Percentiles rank a stretch among this genome's conserved stretches.
phyloP scores from a whole-genome alignment of 2,888 invertebrate genomes.

The Drosophila multiciliata region DNA sequence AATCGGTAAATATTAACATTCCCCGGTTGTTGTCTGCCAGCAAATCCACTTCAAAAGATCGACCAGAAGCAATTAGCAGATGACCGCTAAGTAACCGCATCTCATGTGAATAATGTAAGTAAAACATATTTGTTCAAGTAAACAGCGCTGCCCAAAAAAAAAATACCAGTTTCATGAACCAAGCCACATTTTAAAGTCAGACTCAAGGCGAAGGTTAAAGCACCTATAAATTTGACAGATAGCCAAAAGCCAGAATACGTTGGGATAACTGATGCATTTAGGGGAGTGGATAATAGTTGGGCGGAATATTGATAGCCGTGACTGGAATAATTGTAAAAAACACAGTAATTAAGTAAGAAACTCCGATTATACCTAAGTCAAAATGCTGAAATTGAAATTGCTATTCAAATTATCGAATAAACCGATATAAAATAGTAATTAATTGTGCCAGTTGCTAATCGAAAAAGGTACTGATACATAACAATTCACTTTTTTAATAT shows the following conservation, averaged over 20 bases:
- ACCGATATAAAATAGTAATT: neutral
- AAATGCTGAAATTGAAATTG: neutral
- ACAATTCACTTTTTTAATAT: neutral
- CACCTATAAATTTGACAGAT: slow-evolving; percentile 16
- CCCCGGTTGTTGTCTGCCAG: slow-evolving; percentile 38
- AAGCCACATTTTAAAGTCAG: slow-evolving; percentile 20
- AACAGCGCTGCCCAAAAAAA: slow-evolving; percentile 21
- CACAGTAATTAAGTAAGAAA: neutral
- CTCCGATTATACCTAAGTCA: neutral
- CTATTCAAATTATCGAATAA: neutral
- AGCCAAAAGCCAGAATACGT: neutral
- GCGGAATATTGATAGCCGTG: too few species aligned
- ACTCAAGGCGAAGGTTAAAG: slow-evolving; percentile 46
- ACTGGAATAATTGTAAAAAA: neutral
- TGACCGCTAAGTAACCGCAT: slow-evolving; percentile 55
- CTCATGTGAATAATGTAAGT: slow-evolving; percentile 2
- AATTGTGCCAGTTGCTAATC: neutral
- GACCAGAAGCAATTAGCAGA: slow-evolving; percentile 61
- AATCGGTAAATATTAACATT: slow-evolving; percentile 38
- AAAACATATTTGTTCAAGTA: neutral
- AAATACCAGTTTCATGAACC: slow-evolving; percentile 37
- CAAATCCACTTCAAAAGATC: slow-evolving; percentile 29
- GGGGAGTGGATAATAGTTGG: neutral
- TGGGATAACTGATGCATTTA: neutral
- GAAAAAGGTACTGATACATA: neutral